phyloP scores from a whole-genome alignment of 35 echinoderm and acorn worm genomes.

The Heliocidaris tuberculata region DNA sequence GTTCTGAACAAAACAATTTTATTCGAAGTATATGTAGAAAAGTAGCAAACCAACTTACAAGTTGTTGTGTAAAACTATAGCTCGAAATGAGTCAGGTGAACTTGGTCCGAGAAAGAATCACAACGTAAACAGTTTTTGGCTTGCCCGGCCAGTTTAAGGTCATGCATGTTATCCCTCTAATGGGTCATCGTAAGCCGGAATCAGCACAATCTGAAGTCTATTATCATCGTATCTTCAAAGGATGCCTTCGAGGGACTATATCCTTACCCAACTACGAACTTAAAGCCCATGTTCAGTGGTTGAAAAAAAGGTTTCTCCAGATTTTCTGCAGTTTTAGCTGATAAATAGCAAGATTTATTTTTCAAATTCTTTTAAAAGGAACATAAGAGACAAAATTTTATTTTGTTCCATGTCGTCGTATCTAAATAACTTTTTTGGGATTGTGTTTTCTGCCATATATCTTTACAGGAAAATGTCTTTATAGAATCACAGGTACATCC shows the following conservation, averaged over 20 bases:
- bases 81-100: not conserved
- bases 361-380: not conserved
- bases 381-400: not conserved
- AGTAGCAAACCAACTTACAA: not conserved
- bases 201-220: slow-evolving; percentile 1
- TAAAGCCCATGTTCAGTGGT: not conserved
- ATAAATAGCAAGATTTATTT: too few relatives aligned
- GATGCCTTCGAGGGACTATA: not conserved
- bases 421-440: not conserved
- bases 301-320: not conserved
- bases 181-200: slow-evolving; percentile 7
- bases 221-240: not conserved
- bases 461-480: too few relatives aligned
- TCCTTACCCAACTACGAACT: not conserved
- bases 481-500: too few relatives aligned
- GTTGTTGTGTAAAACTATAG: not conserved
- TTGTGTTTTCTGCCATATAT: too few relatives aligned
- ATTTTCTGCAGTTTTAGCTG: not conserved
- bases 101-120: not conserved
- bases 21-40: too few relatives aligned
- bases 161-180: slow-evolving; percentile 1
- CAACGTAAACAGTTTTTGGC: not conserved
- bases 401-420: not conserved
- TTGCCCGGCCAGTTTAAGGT: not conserved
- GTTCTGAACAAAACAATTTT: too few relatives aligned